Percentiles rank a stretch among this genome's conserved stretches.
Conservation (phyloP, 2,797 vertebrate genomes). For the Oreonectes daqikongensis region DNA sequence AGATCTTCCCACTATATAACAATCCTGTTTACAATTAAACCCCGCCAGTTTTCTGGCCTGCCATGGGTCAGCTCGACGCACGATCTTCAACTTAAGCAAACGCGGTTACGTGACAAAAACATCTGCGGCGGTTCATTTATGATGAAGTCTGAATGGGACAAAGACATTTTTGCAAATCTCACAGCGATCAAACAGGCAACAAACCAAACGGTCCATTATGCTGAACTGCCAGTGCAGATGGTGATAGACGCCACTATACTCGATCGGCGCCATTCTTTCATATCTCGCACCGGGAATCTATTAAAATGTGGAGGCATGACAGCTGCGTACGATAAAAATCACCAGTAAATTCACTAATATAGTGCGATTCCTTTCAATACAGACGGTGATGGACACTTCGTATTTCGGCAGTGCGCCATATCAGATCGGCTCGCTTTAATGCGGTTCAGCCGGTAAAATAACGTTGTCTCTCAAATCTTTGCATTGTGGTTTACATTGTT, state of each 20-base stretch:
- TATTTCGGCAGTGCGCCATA: not conserved
- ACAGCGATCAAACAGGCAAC: constrained; percentile 6
- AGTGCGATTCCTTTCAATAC: constrained; percentile 20
- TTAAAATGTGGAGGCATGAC: constrained; percentile 19
- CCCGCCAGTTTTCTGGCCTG: not conserved
- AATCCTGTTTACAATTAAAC: constrained; percentile 1
- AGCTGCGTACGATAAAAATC: not conserved
- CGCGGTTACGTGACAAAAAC: not conserved
- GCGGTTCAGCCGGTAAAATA: not conserved
- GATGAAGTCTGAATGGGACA: not conserved
- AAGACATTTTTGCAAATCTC: not conserved
- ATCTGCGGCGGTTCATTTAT: constrained; percentile 21
- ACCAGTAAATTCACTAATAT: constrained; percentile 25
- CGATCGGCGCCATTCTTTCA: not conserved
- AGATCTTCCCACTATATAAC: not conserved
- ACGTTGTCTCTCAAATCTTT: constrained; percentile 3
- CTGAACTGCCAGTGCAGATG: not conserved
- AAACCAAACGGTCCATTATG: constrained; percentile 22
- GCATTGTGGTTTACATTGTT: constrained; percentile 23
- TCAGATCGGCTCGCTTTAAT: constrained; percentile 17
- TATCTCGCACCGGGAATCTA: not conserved
- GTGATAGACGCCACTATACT: not conserved
- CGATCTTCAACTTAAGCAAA: not conserved
- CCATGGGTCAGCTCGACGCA: not conserved
- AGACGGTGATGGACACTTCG: not conserved